Percentiles rank a stretch among this genome's conserved stretches.
Conservation (phyloP, 2,888 invertebrate genomes). For the Calameuta filiformis region DNA sequence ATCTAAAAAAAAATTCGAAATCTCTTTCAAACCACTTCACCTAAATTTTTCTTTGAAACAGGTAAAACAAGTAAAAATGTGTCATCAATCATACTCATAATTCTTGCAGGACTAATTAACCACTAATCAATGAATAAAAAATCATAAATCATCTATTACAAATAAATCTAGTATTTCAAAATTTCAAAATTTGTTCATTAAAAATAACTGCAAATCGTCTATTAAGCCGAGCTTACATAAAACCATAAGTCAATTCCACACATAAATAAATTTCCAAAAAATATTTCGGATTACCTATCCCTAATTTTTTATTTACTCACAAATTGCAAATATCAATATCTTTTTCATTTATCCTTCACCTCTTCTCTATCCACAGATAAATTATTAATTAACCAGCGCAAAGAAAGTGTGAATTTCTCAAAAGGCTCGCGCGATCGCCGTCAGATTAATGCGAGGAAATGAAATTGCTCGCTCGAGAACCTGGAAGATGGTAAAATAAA, state of each 20-base stretch:
- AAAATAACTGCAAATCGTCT: not conserved
- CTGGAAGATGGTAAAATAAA: conserved; percentile 59
- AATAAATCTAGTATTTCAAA: not conserved
- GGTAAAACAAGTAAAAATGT: not conserved
- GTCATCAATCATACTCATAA: not conserved
- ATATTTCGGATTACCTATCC: not conserved
- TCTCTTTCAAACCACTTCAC: not conserved
- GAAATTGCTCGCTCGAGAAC: conserved; percentile 48
- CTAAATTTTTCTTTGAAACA: not conserved
- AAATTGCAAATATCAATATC: not conserved
- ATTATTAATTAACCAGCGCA: not conserved
- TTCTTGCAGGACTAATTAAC: not conserved
- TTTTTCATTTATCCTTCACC: not conserved
- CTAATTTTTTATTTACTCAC: not conserved
- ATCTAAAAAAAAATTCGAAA: not conserved
- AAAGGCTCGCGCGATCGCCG: conserved; percentile 14
- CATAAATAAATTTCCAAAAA: not conserved
- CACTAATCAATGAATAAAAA: not conserved
- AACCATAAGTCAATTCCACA: not conserved
- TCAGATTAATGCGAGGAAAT: conserved; percentile 40
- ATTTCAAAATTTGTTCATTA: not conserved
- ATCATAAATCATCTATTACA: not conserved
- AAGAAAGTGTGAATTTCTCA: conserved; percentile 2
- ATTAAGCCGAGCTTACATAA: not conserved
- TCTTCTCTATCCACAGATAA: not conserved